A percentile compares a stretch with the other conserved stretches of the same genome.
Conservation (phyloP, 2,797 vertebrate species). For the Merluccius polli region DNA sequence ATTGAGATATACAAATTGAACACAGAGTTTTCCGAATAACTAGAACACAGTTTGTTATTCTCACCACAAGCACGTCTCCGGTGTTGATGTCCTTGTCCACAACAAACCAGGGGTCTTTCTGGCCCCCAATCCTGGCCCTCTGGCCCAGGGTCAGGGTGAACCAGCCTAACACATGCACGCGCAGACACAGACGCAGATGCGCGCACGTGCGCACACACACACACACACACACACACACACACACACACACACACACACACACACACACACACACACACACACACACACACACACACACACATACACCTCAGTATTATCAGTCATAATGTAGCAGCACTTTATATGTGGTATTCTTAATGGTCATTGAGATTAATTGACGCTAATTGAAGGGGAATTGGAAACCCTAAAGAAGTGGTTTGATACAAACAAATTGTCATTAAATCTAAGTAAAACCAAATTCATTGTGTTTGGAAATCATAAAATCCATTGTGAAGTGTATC, state of each 20-base stretch:
- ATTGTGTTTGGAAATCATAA: no score
- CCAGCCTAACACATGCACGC: conserved; percentile 73
- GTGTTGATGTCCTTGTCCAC: conserved; percentile 87
- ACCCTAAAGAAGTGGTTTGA: no score
- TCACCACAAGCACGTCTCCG: conserved; percentile 88
- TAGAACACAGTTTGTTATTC: conserved; percentile 48
- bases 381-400: no score
- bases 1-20: no score
- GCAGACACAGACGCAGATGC: neutral
- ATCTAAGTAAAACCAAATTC: no score
- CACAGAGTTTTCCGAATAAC: no score
- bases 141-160: conserved; percentile 94
- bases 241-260: neutral
- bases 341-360: no score
- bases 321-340: no score
- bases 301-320: neutral
- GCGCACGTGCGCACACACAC: neutral
- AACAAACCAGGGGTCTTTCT: conserved; percentile 84
- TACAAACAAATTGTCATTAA: no score
- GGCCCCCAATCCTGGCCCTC: conserved; percentile 82
- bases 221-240: neutral
- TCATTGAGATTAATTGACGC: no score
- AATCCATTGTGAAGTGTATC: no score
- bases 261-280: conserved; percentile 5
- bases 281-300: neutral